Evolutionary conservation across 2,888 invertebrate species (phyloP).

Genomic region (Eilema sororculum): DNA sequence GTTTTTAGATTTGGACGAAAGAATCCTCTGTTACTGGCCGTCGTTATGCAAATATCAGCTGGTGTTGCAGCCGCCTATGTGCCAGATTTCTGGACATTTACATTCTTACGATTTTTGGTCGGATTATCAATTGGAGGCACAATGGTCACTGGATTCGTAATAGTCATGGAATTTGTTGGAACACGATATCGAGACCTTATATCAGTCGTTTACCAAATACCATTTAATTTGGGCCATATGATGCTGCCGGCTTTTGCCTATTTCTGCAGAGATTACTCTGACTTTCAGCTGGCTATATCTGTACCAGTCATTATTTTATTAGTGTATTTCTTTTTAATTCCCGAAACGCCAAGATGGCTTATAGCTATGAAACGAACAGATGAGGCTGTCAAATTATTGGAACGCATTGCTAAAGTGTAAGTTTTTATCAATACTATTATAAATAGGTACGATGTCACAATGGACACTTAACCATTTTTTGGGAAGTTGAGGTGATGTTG

Average conservation of each 20-base stretch:
- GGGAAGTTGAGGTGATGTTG: background rate
- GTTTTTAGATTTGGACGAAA: slow-evolving; percentile 91
- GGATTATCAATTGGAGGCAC: slow-evolving; percentile 93
- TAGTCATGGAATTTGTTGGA: slow-evolving; percentile 90
- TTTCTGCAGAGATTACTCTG: slow-evolving; percentile 88
- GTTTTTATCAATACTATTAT: slow-evolving; percentile 42
- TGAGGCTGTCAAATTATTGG: slow-evolving; percentile 88
- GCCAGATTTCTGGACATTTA: slow-evolving; percentile 88
- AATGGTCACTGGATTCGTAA: slow-evolving; percentile 89
- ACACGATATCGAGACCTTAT: slow-evolving; percentile 84
- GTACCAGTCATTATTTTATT: slow-evolving; percentile 87
- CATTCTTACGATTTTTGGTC: slow-evolving; percentile 89
- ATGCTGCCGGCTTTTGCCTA: slow-evolving; percentile 88
- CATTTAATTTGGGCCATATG: slow-evolving; percentile 90
- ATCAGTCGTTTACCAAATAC: slow-evolving; percentile 89
- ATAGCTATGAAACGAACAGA: slow-evolving; percentile 90
- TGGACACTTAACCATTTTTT: background rate
- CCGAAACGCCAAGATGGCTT: slow-evolving; percentile 94
- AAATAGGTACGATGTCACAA: background rate
- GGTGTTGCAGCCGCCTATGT: slow-evolving; percentile 90
- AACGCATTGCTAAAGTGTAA: slow-evolving; percentile 88
- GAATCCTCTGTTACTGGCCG: slow-evolving; percentile 90
- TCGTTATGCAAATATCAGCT: slow-evolving; percentile 90
- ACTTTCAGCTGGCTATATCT: slow-evolving; percentile 89
- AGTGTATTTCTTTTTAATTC: slow-evolving; percentile 89